Evolutionary conservation across 2,888 invertebrate genomes (phyloP).

Genomic region (Acleris literana): DNA sequence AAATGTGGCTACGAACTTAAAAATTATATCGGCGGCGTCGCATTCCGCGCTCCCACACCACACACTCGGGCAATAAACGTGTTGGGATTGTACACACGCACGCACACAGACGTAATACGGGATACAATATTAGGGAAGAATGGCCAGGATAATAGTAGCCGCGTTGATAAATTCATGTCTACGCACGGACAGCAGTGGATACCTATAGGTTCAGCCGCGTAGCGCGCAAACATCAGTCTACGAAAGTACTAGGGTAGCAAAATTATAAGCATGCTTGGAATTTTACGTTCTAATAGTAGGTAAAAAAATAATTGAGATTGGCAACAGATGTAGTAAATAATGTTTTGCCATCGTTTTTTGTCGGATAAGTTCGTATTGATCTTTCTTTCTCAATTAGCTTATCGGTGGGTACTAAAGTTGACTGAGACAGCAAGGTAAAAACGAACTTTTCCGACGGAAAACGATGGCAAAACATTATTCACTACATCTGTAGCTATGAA

Average conservation of each 20-base stretch:
- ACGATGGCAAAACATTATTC: no score
- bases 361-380: no score
- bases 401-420: no score
- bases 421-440: no score
- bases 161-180: background rate
- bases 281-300: background rate
- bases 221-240: background rate
- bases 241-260: no score
- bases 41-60: conserved; percentile 67
- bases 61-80: conserved; percentile 46
- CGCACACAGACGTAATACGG: conserved; percentile 24
- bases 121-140: conserved; percentile 28
- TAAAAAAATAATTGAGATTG: no score
- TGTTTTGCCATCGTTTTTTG: no score
- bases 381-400: no score
- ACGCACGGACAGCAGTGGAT: no score
- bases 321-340: no score
- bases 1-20: conserved; percentile 62
- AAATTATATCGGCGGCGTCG: conserved; percentile 72
- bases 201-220: background rate
- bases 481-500: no score
- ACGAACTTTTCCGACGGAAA: no score
- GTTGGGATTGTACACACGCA: conserved; percentile 40
- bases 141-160: background rate
- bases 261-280: background rate